Evolutionary conservation across 37 sponge, comb jelly and placozoan species (phyloP), one percentile per base, ranked within the genome.

Genomic region (Halisarca cf. caerulea): DNA sequence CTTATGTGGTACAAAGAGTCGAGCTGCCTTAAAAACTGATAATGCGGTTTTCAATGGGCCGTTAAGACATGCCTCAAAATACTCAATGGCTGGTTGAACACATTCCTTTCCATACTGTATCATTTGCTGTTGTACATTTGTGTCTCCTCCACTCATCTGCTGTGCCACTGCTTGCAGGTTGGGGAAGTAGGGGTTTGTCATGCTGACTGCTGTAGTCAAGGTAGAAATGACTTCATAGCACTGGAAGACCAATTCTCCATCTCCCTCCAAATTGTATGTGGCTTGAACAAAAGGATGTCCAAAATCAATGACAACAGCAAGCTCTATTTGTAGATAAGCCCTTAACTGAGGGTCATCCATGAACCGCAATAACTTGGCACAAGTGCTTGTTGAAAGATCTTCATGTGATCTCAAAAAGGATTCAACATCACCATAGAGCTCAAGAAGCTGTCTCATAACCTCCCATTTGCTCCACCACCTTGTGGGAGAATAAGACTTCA

Each of bases 241-340:
- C 39, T 82, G 42, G 18, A 87, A 70, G 15, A 68, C 74, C 40
- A 87, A n/a, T 36, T 44, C 66, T 21, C 88, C 88, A 82, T 82
- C 88, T 45, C 88, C 83, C 54, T 88, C 88, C 34, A 82, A 58
- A 7, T 55, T 60, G 68, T 88, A 88, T 0, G 79, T 82, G 3
- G 66, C 53, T n/a, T 88, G 83, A 57, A 88, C 83, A 82, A 75
- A 82, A 25, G 68, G 40, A 37, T 77, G 70, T 32, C 88, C 79
- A 58, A 59, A 70, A 33, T 88, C 83, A 15, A 60, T 40, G 57
- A 4, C 33, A 8, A 83, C 83, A 39, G 83, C 83, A 58, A 82
- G 58, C 51, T 88, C 83, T 6, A 88, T 24, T 20, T 62, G 66
- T 20, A 88, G 51, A 14, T 47, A 58, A 32, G 61, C 4, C 74